Evolutionary conservation across 2,888 invertebrate genomes (phyloP), one percentile per base, ranked within the genome.

Genomic region (Ennomos quercinarius): DNA sequence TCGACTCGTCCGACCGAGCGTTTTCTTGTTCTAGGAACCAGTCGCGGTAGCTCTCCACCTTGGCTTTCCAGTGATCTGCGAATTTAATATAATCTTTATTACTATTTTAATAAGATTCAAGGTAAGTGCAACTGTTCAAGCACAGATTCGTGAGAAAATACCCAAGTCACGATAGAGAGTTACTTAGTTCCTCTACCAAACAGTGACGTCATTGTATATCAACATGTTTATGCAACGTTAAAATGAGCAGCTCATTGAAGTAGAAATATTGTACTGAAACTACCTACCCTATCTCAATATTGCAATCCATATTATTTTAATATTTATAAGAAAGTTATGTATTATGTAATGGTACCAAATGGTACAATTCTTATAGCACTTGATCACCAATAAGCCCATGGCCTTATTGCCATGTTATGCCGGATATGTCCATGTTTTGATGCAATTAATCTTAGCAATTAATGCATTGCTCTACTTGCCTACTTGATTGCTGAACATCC

Each of bases 1-100:
- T 87, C 48, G 86, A 79, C 71, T 94, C 94, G 59, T 93, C 89
- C 10, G 93, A 91, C 39, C 80, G 74, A 44, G 84, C 87, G 43
- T 80, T 61, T 71, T 93, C 12, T 66, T 76, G 70, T 62, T 73
- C 66, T 43, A 77, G 56, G 64, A 78, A 80, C 79, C 75, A 78
- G 67, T 76, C 73, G 10, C 75, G 69, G 43, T 80, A 78, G 46
- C 79, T 78, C 82, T 78, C 69, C 85, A 89, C 76, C 86, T 92
- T 61, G 84, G 83, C 63, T 76, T 78, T 76, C 80, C 80, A 77
- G 67, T 80, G 62, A 63, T 78, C 78, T 78, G 76, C 42, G 68
- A 76, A 67, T 10, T 36, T 42, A 44, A 44, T 44, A 63, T 48
- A 43, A 38, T 40, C 10, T 34, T 51, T 34, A 17, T 37, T 13